Evolutionary conservation across 2,797 vertebrate genomes (phyloP), one percentile per base, ranked within the genome.

Genomic region (Brotula barbata): DNA sequence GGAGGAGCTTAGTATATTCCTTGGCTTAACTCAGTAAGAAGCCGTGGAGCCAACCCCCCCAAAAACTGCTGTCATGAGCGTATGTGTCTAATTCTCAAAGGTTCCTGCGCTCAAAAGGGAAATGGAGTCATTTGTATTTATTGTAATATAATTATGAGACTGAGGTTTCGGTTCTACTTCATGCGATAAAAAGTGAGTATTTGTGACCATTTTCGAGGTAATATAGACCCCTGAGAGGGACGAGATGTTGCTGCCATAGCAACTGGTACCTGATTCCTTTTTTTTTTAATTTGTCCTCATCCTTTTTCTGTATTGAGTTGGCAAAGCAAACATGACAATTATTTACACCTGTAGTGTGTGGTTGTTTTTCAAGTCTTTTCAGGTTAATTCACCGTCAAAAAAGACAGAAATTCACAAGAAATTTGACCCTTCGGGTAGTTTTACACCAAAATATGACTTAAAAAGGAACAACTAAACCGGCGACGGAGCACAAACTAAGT

Each of bases 141-240:
- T 28, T 59, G 57, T 45, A 58, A 58, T 20, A 25, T 65, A 58
- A 71, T 46, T 39, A 13, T 55, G 47, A 51, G 17, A 55, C 39
- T 44, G 50, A 28, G 25, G 16, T 58, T 11, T 48, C 56, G 40
- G 12, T 65, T 48, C 19, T 8, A 65, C 50, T 23, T 49, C 16
- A 20, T 19, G n/a, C 16, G 19, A 71, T 46, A 37, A 61, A 78
- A 62, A 50, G 36, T 43, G 13, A 0, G 1, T 50, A 69, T 68
- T 73, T 75, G 73, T 78, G 66, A 73, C 40, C 19, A 58, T 75
- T 69, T 75, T 64, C 22, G 49, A 75, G 45, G 51, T 62, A 63
- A 75, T 75, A 55, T 42, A 74, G 60, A 68, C 76, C 57, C 31
- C 31, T 40, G 33, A 66, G 44, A 61, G 62, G 67, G 48, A 58